Evolutionary conservation across 2,888 invertebrate species (phyloP).

Genomic region (Sesia apiformis): DNA sequence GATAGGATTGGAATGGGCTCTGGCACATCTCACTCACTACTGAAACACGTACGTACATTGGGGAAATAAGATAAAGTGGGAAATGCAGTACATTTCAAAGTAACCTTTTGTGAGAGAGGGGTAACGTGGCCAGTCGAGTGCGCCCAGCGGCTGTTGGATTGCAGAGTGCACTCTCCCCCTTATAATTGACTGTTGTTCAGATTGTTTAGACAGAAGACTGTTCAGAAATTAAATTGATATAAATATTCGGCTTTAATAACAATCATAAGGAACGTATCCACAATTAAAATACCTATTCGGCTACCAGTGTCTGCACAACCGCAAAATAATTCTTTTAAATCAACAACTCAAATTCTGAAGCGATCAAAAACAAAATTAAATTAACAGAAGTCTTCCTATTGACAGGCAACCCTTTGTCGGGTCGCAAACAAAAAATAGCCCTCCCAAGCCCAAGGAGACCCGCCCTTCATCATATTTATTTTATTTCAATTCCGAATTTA

Average conservation of each 20-base stretch:
- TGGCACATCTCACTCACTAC: too few species aligned
- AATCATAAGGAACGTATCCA: too few species aligned
- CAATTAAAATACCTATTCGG: too few species aligned
- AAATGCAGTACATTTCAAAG: too few species aligned
- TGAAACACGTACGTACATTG: too few species aligned
- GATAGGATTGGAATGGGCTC: too few species aligned
- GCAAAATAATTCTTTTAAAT: neutral
- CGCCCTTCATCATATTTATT: conserved; percentile 70
- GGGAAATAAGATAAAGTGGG: too few species aligned
- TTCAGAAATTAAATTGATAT: neutral
- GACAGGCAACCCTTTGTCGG: neutral
- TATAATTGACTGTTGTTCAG: neutral
- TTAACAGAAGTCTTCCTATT: neutral
- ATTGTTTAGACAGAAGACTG: neutral
- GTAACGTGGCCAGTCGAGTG: too few species aligned
- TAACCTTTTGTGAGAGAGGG: too few species aligned
- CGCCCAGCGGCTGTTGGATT: too few species aligned
- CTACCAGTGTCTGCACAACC: neutral
- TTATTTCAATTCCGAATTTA: conserved; percentile 74
- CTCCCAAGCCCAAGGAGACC: conserved; percentile 39
- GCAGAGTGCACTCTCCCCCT: neutral
- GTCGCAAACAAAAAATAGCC: neutral
- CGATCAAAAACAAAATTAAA: neutral
- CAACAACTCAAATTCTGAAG: neutral
- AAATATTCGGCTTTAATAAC: too few species aligned